These are phyloP conservation scores for Capitella teleta DNA, from an alignment of 1,140 invertebrate genomes.

Conservation along the genomic window DNA sequence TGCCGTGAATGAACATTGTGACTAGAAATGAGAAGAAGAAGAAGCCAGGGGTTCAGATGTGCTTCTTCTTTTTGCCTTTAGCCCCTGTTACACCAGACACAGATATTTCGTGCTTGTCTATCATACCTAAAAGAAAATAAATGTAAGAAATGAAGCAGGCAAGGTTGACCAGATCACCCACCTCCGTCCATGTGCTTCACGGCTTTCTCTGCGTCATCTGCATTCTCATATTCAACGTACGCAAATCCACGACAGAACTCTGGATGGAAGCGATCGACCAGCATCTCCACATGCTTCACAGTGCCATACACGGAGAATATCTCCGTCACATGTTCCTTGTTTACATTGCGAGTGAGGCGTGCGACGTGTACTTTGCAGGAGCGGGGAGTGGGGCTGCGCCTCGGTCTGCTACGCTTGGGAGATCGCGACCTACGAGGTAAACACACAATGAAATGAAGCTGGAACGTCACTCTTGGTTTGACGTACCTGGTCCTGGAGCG, in stretches of 20 bases:
- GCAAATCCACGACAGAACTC: conserved; percentile 79
- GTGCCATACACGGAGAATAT: conserved; percentile 88
- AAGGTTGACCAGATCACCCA: conserved; percentile 26
- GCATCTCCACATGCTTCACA: conserved; percentile 81
- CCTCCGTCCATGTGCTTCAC: conserved; percentile 99
- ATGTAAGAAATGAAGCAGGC: background rate
- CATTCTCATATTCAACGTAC: conserved; percentile 85
- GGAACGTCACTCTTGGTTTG: too few species aligned
- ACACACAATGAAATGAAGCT: too few species aligned
- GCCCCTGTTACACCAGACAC: conserved; percentile 2
- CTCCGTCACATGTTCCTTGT: conserved; percentile 78
- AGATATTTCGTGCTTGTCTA: conserved; percentile 3
- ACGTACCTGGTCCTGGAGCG: too few species aligned
- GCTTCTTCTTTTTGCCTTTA: conserved; percentile 2
- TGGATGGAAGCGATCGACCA: conserved; percentile 71
- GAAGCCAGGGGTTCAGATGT: background rate
- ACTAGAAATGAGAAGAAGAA: background rate
- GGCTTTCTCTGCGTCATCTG: conserved; percentile 93
- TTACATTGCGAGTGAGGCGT: conserved; percentile 80
- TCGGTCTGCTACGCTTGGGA: conserved; percentile 9
- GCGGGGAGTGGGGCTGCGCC: conserved; percentile 9
- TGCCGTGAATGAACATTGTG: background rate
- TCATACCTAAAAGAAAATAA: conserved; percentile 4
- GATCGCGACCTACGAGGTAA: conserved; percentile 14
- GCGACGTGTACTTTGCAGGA: conserved; percentile 58